These are phyloP conservation scores for Drosophila varians DNA, from an alignment of 1,140 invertebrate genomes.

Conservation along the genomic window DNA sequence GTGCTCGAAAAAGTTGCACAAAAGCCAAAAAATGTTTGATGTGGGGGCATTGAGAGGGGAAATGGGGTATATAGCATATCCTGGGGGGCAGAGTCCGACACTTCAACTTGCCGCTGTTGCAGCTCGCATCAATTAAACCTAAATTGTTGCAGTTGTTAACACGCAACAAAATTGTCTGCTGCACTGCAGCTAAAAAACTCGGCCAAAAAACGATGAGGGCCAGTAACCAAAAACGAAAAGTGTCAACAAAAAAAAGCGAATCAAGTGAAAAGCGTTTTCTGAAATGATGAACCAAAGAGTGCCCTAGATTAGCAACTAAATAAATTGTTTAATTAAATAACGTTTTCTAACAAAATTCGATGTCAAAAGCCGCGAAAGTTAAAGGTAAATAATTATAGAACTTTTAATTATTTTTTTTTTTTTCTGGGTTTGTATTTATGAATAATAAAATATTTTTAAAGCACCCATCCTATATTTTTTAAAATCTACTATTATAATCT, in stretches of 20 bases:
- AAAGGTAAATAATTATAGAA: no score
- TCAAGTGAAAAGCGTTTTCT: background rate
- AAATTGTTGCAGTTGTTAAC: slow-evolving; percentile 82
- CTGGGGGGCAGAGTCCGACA: slow-evolving; percentile 39
- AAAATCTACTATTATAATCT: background rate
- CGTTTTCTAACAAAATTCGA: no score
- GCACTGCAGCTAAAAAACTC: slow-evolving; percentile 70
- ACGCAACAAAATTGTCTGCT: slow-evolving; percentile 81
- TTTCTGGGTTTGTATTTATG: no score
- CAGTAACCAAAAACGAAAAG: slow-evolving; percentile 30
- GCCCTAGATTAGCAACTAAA: no score
- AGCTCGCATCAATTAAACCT: slow-evolving; percentile 79
- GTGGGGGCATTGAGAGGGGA: background rate
- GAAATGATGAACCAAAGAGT: background rate
- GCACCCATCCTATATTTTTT: no score
- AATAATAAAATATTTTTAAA: no score
- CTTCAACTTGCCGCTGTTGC: slow-evolving; percentile 65
- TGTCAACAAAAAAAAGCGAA: slow-evolving; percentile 44
- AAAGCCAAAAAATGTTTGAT: slow-evolving; percentile 34
- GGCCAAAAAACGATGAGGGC: slow-evolving; percentile 30
- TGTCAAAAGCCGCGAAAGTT: no score
- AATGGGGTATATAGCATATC: background rate
- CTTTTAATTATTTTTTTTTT: no score
- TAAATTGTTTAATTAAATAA: no score
- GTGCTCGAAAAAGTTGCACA: slow-evolving; percentile 64